Evolutionary conservation across 92 coral and sea anemone species (phyloP), one percentile per base, ranked within the genome.

Genomic region (Parazoanthus swiftii): DNA sequence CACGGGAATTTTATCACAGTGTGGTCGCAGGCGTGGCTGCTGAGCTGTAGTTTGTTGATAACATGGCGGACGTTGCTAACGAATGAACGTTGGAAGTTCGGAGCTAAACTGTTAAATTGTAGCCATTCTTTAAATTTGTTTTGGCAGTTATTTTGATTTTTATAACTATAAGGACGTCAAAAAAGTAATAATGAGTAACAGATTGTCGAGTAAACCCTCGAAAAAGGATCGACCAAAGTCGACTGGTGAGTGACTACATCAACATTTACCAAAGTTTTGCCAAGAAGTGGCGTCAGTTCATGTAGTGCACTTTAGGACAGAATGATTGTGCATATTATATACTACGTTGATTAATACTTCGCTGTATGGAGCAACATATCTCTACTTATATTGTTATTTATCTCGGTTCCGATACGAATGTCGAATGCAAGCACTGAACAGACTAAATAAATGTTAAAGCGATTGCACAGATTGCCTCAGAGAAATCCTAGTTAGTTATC

Each of bases 61-160:
- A 91, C 78, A 94, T 94, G 98, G 95, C 95, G 98, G 98, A 81
- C 70, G 98, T 94, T 94, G 98, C 98, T 94, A 94, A 82, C 86
- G 76, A 65, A 73, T 42, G 25, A 0, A 16, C 0, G 37, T 36
- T 16, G 5, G 36, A 70, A 70, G 70, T 39, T 67, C 25, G n/a
- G 29, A 9, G 51, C 88, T 91, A 86, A 68, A 88, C 36, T 43
- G 36, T 86, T 90, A 56, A 63, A 39, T 33, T 68, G 39, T 35
- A 44, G 43, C 20, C 18, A 13, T 51, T 82, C 74, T 58, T 18
- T 26, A 21, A 29, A 10, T 59, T 18, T 56, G 66, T 36, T 70
- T n/a, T 16, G 73, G 39, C 58, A 18, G 68, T 39, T 80, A 3
- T 46, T 14, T 38, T 80, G 73, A 0, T 48, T 25, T 71, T 2